A percentile compares a stretch with the other conserved stretches of the same genome.
Evolutionary conservation across 2,113 vertebrate genomes (phyloP).

Genomic region (Laticauda colubrina): DNA sequence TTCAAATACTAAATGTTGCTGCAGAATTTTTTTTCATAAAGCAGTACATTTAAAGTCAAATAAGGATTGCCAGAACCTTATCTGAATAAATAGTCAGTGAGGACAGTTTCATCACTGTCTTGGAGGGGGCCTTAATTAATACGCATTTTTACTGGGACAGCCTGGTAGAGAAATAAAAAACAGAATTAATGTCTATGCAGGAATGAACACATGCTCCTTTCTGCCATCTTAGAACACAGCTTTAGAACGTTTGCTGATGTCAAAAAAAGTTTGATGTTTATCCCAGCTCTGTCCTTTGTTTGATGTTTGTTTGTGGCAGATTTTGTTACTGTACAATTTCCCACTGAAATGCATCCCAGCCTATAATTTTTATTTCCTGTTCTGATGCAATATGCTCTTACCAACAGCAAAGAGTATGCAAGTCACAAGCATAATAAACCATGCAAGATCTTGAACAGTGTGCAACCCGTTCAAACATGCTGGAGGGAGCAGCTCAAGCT

Average conservation of each 20-base stretch:
- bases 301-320: conserved; percentile 41
- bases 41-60: background rate
- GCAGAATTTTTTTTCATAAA: background rate
- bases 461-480: conserved; percentile 67
- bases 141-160: background rate
- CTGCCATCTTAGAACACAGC: conserved; percentile 35
- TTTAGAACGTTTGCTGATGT: conserved; percentile 38
- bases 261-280: conserved; percentile 33
- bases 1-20: background rate
- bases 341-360: conserved; percentile 31
- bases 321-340: conserved; percentile 22
- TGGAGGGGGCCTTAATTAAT: background rate
- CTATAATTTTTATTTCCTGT: conserved; percentile 55
- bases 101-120: background rate
- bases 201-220: conserved; percentile 2
- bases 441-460: conserved; percentile 62
- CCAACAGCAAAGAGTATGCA: conserved; percentile 54
- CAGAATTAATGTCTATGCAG: conserved; percentile 17
- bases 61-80: background rate
- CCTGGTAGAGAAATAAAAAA: background rate
- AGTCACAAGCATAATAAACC: conserved; percentile 66
- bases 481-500: conserved; percentile 64
- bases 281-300: conserved; percentile 44
- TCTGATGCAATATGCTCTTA: conserved; percentile 52
- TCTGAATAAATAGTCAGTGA: background rate